phyloP scores from a whole-genome alignment of 2,797 vertebrate genomes.

The Onychomys torridus region DNA sequence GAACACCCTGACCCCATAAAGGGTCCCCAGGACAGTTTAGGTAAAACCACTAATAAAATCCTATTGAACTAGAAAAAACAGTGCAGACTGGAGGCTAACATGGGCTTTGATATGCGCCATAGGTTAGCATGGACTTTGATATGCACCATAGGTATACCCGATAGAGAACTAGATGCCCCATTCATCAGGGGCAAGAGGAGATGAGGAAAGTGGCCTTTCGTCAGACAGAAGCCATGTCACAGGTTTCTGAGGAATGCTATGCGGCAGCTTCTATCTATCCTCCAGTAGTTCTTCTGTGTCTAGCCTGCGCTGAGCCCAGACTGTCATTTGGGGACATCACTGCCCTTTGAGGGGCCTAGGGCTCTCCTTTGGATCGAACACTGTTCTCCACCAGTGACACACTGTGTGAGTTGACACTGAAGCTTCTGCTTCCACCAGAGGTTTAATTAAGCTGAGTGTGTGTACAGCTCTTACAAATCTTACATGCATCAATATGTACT shows the following conservation, averaged over 20 bases:
- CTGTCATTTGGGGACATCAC: background rate
- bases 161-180: background rate
- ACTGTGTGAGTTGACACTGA: background rate
- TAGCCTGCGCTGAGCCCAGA: background rate
- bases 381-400: background rate
- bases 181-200: background rate
- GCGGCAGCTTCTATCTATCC: no score
- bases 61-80: background rate
- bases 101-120: background rate
- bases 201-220: background rate
- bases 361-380: background rate
- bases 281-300: background rate
- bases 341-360: background rate
- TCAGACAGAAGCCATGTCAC: background rate
- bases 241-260: background rate
- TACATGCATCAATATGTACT: background rate
- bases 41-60: background rate
- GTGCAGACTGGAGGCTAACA: background rate
- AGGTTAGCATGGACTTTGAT: background rate
- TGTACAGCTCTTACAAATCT: background rate
- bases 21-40: background rate
- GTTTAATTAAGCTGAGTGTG: background rate
- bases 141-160: background rate
- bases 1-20: background rate
- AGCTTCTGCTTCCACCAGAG: background rate